These are phyloP conservation scores for Melanaphis sacchari DNA, from an alignment of 1,140 invertebrate species.

Conservation along the genomic window DNA sequence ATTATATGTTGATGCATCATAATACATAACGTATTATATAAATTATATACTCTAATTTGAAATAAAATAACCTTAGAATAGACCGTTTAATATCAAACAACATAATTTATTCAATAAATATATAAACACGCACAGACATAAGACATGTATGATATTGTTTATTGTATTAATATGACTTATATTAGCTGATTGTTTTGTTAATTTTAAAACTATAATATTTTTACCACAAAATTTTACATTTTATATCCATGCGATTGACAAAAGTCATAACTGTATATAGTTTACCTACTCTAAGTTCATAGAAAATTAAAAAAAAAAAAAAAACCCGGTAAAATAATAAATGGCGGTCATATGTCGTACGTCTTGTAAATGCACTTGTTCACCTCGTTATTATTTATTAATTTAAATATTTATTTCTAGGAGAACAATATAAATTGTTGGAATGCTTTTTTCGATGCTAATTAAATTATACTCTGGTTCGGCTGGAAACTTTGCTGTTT, in stretches of 20 bases:
- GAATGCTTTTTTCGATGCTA: constrained; percentile 35
- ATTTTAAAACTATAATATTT: not conserved
- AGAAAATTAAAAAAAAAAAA: not conserved
- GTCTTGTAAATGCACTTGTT: constrained; percentile 17
- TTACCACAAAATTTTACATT: not conserved
- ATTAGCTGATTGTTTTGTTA: not conserved
- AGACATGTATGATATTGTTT: too few relatives aligned
- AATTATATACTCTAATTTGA: not conserved
- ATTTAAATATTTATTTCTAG: constrained; percentile 35
- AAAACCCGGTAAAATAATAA: not conserved
- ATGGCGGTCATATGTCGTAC: not conserved
- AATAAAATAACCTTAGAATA: not conserved
- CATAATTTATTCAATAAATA: not conserved
- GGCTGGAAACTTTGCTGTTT: constrained; percentile 1
- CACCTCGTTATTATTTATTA: constrained; percentile 20
- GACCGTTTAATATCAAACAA: not conserved
- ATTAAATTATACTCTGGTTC: constrained; percentile 52
- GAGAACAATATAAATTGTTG: constrained; percentile 21
- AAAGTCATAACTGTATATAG: not conserved
- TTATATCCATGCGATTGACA: not conserved
- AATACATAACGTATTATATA: too few relatives aligned
- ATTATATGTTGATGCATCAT: not conserved
- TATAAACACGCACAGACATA: too few relatives aligned
- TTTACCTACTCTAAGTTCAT: not conserved
- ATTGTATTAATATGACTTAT: not conserved